Percentiles rank a stretch among this genome's conserved stretches.
Evolutionary conservation across 2,888 invertebrate species (phyloP).

Genomic region (Chelonus formosanus): DNA sequence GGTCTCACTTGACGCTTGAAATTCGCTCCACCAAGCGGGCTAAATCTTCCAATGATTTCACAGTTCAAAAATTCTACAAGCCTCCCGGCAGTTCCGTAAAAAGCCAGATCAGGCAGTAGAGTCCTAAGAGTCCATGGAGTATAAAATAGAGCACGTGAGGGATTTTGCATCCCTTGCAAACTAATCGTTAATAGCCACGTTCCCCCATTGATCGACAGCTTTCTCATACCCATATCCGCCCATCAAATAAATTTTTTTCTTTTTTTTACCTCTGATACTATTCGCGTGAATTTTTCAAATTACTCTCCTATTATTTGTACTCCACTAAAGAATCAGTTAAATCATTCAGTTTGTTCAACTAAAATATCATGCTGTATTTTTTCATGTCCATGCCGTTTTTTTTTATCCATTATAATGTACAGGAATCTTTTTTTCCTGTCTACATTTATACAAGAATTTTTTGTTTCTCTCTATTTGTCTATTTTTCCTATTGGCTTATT

Average conservation of each 20-base stretch:
- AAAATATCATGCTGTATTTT: too few species aligned
- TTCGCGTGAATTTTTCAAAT: neutral
- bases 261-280: conserved; percentile 2
- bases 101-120: conserved; percentile 18
- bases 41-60: conserved; percentile 31
- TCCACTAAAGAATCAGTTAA: neutral
- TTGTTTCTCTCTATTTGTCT: conserved; percentile 1
- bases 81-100: conserved; percentile 25
- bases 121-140: conserved; percentile 21
- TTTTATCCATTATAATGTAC: neutral
- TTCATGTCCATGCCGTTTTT: neutral
- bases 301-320: neutral
- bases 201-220: conserved; percentile 19
- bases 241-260: conserved; percentile 8
- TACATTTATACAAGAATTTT: conserved; percentile 8
- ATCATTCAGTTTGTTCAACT: too few species aligned
- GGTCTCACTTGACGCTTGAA: conserved; percentile 20
- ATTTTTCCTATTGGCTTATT: conserved; percentile 10
- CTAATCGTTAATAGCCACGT: conserved; percentile 39
- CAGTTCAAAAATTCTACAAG: conserved; percentile 31
- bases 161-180: conserved; percentile 37
- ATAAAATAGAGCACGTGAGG: conserved; percentile 38
- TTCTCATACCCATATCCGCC: neutral
- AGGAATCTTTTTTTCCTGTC: neutral
- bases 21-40: conserved; percentile 4